Evolutionary conservation across 2,113 vertebrate species (phyloP).

Genomic region (Lamprologus speciosus): DNA sequence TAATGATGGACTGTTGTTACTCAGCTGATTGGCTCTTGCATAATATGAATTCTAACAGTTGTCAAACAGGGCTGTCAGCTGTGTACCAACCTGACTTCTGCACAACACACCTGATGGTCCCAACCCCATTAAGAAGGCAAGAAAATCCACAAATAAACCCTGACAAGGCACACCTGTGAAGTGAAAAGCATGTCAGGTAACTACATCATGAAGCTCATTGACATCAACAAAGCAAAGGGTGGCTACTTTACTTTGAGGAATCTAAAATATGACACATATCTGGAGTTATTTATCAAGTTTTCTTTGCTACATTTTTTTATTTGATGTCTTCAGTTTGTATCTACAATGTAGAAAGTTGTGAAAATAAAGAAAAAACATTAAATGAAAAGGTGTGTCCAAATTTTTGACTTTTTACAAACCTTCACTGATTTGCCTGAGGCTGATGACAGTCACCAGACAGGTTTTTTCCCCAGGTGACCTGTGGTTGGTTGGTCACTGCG

Average conservation of each 20-base stretch:
- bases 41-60: neutral
- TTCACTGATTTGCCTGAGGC: neutral
- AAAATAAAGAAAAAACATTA: neutral
- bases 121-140: neutral
- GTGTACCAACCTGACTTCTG: neutral
- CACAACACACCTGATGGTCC: neutral
- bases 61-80: neutral
- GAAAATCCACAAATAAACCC: neutral
- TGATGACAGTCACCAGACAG: neutral
- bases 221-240: neutral
- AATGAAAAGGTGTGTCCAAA: neutral
- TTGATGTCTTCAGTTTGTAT: neutral
- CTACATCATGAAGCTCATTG: neutral
- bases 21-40: neutral
- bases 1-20: neutral
- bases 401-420: neutral
- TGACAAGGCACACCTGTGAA: neutral
- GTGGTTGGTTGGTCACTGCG: neutral
- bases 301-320: neutral
- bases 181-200: fast-evolving
- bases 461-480: neutral
- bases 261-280: neutral
- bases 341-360: neutral
- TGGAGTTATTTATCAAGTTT: neutral
- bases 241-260: neutral